These are phyloP conservation scores for Ligdia adustata DNA, from an alignment of 2,888 invertebrate genomes.

Conservation along the genomic window DNA sequence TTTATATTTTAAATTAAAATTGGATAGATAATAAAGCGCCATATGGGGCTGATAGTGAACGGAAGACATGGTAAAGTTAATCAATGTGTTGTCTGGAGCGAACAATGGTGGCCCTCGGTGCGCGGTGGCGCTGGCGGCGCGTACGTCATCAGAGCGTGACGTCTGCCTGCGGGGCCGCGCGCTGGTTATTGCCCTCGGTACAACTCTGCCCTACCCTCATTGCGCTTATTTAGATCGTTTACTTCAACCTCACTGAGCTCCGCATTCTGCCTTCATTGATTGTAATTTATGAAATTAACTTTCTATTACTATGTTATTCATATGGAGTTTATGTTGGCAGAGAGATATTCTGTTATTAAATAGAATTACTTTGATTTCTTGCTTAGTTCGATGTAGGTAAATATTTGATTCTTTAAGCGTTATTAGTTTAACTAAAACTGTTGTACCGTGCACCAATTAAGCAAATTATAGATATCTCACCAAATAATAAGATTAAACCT, in stretches of 20 bases:
- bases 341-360: no score
- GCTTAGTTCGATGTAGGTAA: no score
- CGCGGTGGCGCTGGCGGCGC: conserved; percentile 56
- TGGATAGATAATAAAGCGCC: no score
- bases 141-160: conserved; percentile 73
- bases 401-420: no score
- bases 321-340: no score
- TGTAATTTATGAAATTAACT: conserved; percentile 15
- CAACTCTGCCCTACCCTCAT: conserved; percentile 54
- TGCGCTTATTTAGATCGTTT: conserved; percentile 49
- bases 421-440: no score
- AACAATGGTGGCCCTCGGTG: conserved; percentile 22
- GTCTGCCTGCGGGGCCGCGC: conserved; percentile 45
- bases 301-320: conserved; percentile 1
- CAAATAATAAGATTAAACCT: no score
- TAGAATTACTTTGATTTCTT: no score
- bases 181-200: conserved; percentile 61
- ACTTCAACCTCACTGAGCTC: conserved; percentile 27
- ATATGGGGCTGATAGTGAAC: neutral
- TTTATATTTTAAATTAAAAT: no score
- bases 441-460: no score
- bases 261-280: conserved; percentile 29
- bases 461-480: no score
- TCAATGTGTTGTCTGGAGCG: conserved; percentile 31
- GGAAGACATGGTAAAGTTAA: conserved; percentile 2